phyloP scores from a whole-genome alignment of 1,140 invertebrate species.

The Diachasmimorpha longicaudata region DNA sequence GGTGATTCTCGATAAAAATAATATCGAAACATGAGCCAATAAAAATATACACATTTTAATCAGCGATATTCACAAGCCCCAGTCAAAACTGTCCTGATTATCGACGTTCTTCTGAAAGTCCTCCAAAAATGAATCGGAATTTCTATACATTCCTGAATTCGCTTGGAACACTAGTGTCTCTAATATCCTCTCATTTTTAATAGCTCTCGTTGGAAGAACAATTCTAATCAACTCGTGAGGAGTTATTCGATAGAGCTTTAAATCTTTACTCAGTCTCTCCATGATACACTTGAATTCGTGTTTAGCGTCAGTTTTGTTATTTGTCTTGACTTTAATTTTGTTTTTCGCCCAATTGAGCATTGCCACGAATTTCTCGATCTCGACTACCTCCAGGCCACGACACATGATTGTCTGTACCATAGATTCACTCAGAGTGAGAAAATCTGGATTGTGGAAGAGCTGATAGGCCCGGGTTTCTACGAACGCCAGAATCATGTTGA shows the following conservation, averaged over 20 bases:
- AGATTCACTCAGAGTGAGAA: conserved; percentile 86
- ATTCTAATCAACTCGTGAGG: conserved; percentile 92
- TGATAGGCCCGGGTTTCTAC: conserved; percentile 84
- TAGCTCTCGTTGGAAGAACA: conserved; percentile 90
- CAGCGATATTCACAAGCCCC: conserved; percentile 41
- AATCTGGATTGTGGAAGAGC: conserved; percentile 83
- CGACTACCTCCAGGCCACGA: conserved; percentile 81
- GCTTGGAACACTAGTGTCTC: conserved; percentile 94
- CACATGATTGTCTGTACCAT: conserved; percentile 96
- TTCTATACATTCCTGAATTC: conserved; percentile 89
- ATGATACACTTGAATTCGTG: conserved; percentile 91
- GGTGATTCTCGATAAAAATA: not conserved
- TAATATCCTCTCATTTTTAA: conserved; percentile 90
- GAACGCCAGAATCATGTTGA: conserved; percentile 93
- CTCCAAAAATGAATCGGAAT: conserved; percentile 86
- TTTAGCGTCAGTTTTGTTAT: conserved; percentile 78
- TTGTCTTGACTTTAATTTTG: conserved; percentile 75
- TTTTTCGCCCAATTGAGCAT: conserved; percentile 90
- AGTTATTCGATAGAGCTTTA: conserved; percentile 89
- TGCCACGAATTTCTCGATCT: conserved; percentile 92
- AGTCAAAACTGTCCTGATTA: conserved; percentile 75
- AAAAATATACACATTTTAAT: not conserved
- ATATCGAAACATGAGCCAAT: not conserved
- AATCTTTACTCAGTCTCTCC: conserved; percentile 85
- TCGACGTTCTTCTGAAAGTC: conserved; percentile 83